Evolutionary conservation across 1,140 invertebrate species (phyloP).

Genomic region (Cydia fagiglandana): DNA sequence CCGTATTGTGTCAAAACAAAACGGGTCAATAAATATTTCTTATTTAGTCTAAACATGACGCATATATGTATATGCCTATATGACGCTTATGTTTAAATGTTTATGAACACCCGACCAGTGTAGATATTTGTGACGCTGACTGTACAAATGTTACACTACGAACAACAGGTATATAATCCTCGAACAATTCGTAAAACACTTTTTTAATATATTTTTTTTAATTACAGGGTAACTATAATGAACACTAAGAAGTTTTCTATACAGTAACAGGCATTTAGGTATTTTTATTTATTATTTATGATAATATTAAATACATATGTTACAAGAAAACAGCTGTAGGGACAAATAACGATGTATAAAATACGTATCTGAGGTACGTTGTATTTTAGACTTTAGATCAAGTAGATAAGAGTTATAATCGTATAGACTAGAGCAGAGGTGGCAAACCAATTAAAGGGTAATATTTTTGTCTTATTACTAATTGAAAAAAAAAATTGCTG

Average conservation of each 20-base stretch:
- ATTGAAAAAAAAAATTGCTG: too few relatives aligned
- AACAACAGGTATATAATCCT: conserved; percentile 21
- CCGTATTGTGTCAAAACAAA: too few relatives aligned
- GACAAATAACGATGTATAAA: not conserved
- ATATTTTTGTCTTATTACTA: too few relatives aligned
- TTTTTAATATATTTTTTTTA: not conserved
- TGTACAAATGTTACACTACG: conserved; percentile 17
- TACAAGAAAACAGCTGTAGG: not conserved
- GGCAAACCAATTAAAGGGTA: not conserved
- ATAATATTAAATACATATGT: conserved; percentile 5
- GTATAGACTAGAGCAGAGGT: not conserved
- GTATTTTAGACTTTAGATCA: not conserved
- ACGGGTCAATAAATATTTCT: too few relatives aligned
- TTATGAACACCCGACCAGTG: not conserved
- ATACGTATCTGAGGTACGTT: not conserved
- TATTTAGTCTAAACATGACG: too few relatives aligned
- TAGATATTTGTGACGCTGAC: conserved; percentile 3
- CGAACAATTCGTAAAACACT: conserved; percentile 22
- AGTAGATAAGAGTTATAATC: too few relatives aligned
- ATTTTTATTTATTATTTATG: conserved; percentile 8
- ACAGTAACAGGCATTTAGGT: conserved; percentile 13
- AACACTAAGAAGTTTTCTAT: conserved; percentile 23
- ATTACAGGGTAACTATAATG: conserved; percentile 2
- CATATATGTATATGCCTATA: too few relatives aligned
- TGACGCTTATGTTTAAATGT: too few relatives aligned